These are phyloP conservation scores for Polypterus senegalus DNA, from an alignment of 2,113 vertebrate species.

Conservation along the genomic window DNA sequence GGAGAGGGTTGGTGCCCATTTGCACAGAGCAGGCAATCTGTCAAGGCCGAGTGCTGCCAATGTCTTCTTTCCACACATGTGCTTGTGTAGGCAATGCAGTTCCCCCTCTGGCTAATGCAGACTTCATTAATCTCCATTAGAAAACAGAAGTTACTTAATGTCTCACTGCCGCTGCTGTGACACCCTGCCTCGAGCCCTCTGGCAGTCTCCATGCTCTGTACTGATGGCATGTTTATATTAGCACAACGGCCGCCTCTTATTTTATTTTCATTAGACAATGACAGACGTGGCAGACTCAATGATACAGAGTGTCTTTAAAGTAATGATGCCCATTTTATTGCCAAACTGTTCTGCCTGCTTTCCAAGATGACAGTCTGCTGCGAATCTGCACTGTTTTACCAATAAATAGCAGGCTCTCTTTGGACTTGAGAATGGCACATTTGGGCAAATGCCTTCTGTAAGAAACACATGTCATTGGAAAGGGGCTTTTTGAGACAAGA, in stretches of 20 bases:
- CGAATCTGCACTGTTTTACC: neutral
- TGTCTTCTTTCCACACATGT: neutral
- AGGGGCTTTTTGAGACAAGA: too few species aligned
- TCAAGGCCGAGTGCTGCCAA: conserved; percentile 25
- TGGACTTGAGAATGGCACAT: too few species aligned
- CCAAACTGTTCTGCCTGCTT: neutral
- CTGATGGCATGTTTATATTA: conserved; percentile 23
- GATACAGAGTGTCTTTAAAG: conserved; percentile 7
- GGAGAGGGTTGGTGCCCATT: conserved; percentile 4
- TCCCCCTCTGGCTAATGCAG: conserved; percentile 19
- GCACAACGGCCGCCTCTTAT: conserved; percentile 17
- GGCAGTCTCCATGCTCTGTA: conserved; percentile 22
- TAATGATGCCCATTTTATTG: conserved; percentile 5
- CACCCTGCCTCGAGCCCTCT: conserved; percentile 30
- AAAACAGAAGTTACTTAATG: conserved; percentile 62
- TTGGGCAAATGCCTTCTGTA: too few species aligned
- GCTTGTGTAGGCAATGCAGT: conserved; percentile 1
- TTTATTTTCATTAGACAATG: conserved; percentile 41
- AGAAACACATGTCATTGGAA: too few species aligned
- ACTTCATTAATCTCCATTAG: conserved; percentile 63
- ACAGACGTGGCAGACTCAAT: conserved; percentile 37
- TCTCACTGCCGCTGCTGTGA: conserved; percentile 39
- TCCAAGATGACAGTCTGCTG: conserved; percentile 1
- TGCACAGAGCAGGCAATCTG: conserved; percentile 26
- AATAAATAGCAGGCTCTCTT: too few species aligned